A percentile compares a stretch with the other conserved stretches of the same genome.
Evolutionary conservation across 2,113 vertebrate species (phyloP).

Genomic region (Psettodes erumei): DNA sequence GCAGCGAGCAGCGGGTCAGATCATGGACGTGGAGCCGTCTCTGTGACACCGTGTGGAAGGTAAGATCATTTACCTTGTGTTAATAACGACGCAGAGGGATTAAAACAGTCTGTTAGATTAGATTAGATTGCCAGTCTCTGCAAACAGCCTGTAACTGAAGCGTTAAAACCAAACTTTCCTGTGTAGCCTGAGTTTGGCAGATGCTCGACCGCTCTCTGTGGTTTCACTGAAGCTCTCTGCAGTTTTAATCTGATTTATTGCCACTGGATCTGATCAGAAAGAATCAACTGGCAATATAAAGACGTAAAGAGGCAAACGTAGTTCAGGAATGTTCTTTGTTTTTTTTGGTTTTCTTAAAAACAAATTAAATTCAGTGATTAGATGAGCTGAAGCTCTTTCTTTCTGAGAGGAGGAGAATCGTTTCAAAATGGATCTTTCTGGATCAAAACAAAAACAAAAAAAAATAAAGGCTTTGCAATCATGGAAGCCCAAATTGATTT

Average conservation of each 20-base stretch:
- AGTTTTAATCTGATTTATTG: conserved; percentile 19
- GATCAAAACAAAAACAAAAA: too few species aligned
- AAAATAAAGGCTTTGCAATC: neutral
- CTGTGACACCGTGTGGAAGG: conserved; percentile 56
- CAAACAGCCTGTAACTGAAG: neutral
- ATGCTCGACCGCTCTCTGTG: neutral
- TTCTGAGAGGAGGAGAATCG: too few species aligned
- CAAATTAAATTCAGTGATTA: too few species aligned
- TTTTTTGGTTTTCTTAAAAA: too few species aligned
- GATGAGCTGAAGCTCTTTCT: too few species aligned
- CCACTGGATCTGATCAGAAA: conserved; percentile 5
- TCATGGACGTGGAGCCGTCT: conserved; percentile 44
- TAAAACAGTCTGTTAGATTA: neutral
- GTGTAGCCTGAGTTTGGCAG: neutral
- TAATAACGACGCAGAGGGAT: conserved; percentile 19
- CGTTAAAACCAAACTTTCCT: neutral
- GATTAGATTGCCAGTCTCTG: neutral
- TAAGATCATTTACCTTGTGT: conserved; percentile 48
- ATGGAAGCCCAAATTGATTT: too few species aligned
- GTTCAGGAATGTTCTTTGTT: too few species aligned
- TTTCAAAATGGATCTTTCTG: neutral
- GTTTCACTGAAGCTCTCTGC: neutral
- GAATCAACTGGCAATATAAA: too few species aligned
- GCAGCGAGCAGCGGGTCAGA: conserved; percentile 2
- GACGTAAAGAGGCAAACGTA: too few species aligned